Evolutionary conservation across 2,797 vertebrate species (phyloP).

Genomic region (Aulostomus chinensis): DNA sequence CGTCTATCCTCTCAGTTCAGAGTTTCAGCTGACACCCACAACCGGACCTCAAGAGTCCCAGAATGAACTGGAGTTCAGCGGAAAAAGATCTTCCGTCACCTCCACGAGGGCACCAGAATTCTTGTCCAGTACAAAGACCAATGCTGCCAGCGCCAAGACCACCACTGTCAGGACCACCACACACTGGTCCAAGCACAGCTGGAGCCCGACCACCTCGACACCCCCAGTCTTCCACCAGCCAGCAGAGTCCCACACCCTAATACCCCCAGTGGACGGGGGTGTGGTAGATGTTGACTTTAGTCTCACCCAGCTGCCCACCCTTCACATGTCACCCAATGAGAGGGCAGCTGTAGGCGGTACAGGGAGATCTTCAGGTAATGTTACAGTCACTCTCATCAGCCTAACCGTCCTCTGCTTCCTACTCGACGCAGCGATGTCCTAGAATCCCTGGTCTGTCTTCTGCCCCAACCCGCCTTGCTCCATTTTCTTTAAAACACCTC

Average conservation of each 20-base stretch:
- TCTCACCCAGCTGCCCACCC: conserved; percentile 67
- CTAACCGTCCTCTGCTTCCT: conserved; percentile 70
- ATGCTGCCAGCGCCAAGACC: conserved; percentile 4
- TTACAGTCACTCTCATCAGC: conserved; percentile 68
- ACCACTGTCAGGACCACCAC: conserved; percentile 27
- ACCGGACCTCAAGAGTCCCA: conserved; percentile 60
- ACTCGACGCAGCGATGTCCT: conserved; percentile 62
- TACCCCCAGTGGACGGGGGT: conserved; percentile 77
- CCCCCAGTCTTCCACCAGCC: conserved; percentile 39
- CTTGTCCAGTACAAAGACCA: conserved; percentile 22
- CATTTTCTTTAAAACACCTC: conserved; percentile 61
- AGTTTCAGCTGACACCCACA: conserved; percentile 50
- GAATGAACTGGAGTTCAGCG: conserved; percentile 62
- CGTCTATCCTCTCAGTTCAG: conserved; percentile 49
- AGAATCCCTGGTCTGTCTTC: conserved; percentile 63
- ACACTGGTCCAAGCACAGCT: conserved; percentile 40
- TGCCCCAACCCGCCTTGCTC: conserved; percentile 56
- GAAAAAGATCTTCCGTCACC: conserved; percentile 21
- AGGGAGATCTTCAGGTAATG: conserved; percentile 80
- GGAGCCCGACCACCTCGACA: conserved; percentile 53
- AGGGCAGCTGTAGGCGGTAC: conserved; percentile 82
- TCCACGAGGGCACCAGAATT: conserved; percentile 18
- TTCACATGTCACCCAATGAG: conserved; percentile 76
- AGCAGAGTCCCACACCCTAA: conserved; percentile 50
- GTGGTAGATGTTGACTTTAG: conserved; percentile 62